Conservation (phyloP, 2,888 invertebrate species). For the Drosophila nigricruria region DNA sequence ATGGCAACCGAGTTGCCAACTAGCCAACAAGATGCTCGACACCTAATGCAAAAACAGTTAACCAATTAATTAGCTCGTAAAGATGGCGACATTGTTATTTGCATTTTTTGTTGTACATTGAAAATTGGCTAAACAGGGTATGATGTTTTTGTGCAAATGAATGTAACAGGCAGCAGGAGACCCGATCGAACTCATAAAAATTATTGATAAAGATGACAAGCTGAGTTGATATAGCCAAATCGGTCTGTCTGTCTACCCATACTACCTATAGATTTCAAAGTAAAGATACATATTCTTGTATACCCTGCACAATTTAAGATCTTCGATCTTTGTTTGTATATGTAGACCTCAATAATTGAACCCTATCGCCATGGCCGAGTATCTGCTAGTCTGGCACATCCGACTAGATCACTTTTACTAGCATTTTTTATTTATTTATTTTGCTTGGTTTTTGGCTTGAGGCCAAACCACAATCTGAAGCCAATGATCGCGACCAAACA, state of each 20-base stretch:
- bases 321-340: background rate
- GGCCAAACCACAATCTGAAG: conserved; percentile 51
- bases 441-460: conserved; percentile 50
- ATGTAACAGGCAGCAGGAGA: background rate
- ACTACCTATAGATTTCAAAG: too few species aligned
- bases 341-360: too few species aligned
- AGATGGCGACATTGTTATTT: conserved; percentile 26
- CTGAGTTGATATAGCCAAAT: background rate
- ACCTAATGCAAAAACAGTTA: conserved; percentile 51
- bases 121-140: background rate
- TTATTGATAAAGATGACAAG: background rate
- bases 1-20: conserved; percentile 21
- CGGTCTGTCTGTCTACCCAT: background rate
- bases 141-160: background rate
- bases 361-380: too few species aligned
- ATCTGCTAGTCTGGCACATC: background rate
- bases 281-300: background rate
- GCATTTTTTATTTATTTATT: conserved; percentile 13
- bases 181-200: background rate
- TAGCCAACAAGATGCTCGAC: conserved; percentile 68
- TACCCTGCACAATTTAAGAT: too few species aligned
- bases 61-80: conserved; percentile 62
- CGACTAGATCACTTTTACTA: background rate
- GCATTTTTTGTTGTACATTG: background rate
- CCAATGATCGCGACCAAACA: conserved; percentile 51